These are phyloP conservation scores for Seriola aureovittata DNA, from an alignment of 2,113 vertebrate genomes.

Conservation along the genomic window DNA sequence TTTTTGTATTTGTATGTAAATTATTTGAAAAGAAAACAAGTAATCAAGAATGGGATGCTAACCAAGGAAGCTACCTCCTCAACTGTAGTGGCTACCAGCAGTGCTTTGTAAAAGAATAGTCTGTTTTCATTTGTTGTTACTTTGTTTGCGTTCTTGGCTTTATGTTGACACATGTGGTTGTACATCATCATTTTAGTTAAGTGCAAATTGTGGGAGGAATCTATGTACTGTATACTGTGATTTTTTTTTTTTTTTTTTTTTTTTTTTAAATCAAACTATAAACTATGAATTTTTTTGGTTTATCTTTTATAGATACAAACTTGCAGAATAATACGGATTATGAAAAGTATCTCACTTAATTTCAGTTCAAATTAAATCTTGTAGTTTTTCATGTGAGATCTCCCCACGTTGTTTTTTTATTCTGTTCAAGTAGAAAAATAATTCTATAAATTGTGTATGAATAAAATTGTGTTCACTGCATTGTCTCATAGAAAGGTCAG, in stretches of 20 bases:
- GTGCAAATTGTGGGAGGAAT: constrained; percentile 90
- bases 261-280: constrained; percentile 91
- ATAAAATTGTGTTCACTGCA: constrained; percentile 58
- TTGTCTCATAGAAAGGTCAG: constrained; percentile 3
- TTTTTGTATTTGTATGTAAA: constrained; percentile 84
- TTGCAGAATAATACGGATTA: constrained; percentile 57
- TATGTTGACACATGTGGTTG: constrained; percentile 90
- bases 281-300: constrained; percentile 78
- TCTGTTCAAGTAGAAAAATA: constrained; percentile 59
- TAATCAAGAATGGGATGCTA: constrained; percentile 91
- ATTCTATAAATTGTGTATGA: constrained; percentile 70
- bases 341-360: constrained; percentile 55
- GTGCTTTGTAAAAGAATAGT: constrained; percentile 85
- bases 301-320: constrained; percentile 62
- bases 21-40: constrained; percentile 89
- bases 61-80: constrained; percentile 98
- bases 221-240: constrained; percentile 92
- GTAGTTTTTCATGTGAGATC: constrained; percentile 58
- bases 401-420: constrained; percentile 47
- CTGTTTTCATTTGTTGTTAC: constrained; percentile 83
- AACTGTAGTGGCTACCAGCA: constrained; percentile 92
- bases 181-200: constrained; percentile 90
- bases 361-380: constrained; percentile 58
- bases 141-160: constrained; percentile 76
- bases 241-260: constrained; percentile 92